These are phyloP conservation scores for Rhinoderma darwinii DNA, from an alignment of 2,113 vertebrate genomes.

Conservation along the genomic window DNA sequence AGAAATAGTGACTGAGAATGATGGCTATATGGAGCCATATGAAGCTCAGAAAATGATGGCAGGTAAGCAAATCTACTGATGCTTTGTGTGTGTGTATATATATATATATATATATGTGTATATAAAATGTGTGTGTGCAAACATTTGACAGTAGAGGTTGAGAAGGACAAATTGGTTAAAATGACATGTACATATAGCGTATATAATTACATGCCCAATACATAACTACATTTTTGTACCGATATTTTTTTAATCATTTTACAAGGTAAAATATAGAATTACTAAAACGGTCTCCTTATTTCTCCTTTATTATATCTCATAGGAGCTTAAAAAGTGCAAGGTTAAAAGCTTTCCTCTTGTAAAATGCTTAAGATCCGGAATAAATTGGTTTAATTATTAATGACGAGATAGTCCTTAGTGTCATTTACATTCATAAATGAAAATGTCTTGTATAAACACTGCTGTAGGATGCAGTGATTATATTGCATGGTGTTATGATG, in stretches of 20 bases:
- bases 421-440: constrained; percentile 34
- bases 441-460: constrained; percentile 12
- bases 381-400: constrained; percentile 45
- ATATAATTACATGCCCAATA: background rate
- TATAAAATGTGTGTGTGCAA: too few relatives aligned
- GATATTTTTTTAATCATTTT: background rate
- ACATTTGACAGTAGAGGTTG: constrained; percentile 1
- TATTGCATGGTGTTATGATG: background rate
- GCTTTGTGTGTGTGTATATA: background rate
- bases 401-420: background rate
- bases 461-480: background rate
- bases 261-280: background rate
- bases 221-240: background rate
- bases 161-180: background rate
- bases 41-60: constrained; percentile 99
- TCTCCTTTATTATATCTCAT: background rate
- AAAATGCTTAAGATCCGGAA: constrained; percentile 33
- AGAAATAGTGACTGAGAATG: constrained; percentile 89
- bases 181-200: background rate
- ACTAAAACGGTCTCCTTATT: background rate
- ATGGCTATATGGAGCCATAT: constrained; percentile 98
- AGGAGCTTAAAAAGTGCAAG: constrained; percentile 5
- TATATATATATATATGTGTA: too few relatives aligned
- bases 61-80: constrained; percentile 73
- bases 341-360: constrained; percentile 32